A percentile compares a stretch with the other conserved stretches of the same genome.
These are phyloP conservation scores for Drosophila orena DNA, from an alignment of 1,140 invertebrate species.

Conservation along the genomic window DNA sequence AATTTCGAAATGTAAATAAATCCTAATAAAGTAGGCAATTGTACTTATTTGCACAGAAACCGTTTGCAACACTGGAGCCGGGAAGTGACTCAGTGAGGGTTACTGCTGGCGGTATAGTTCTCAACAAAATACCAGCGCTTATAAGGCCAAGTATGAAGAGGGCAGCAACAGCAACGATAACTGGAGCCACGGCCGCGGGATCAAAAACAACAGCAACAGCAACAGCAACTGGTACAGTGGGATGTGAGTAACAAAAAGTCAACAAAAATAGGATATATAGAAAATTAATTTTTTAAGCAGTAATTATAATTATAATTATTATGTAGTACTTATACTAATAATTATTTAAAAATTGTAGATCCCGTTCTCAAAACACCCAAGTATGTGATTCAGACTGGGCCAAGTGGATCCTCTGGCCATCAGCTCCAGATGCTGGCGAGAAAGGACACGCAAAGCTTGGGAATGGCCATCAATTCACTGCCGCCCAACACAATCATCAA, in stretches of 20 bases:
- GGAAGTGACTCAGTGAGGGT: slow-evolving; percentile 5
- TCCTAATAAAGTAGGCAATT: background rate
- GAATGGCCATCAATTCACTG: slow-evolving; percentile 68
- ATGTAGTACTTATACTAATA: background rate
- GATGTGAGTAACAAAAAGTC: slow-evolving; percentile 1
- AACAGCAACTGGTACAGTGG: background rate
- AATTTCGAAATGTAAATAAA: background rate
- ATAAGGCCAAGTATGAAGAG: slow-evolving; percentile 73
- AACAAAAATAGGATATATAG: background rate
- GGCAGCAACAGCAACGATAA: slow-evolving; percentile 1
- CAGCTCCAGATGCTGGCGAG: slow-evolving; percentile 27
- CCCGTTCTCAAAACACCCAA: slow-evolving; percentile 59
- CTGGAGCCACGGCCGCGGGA: background rate
- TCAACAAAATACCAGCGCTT: slow-evolving; percentile 60
- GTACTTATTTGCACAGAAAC: slow-evolving; percentile 14
- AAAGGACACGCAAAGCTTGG: slow-evolving; percentile 35
- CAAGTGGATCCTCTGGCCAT: slow-evolving; percentile 10
- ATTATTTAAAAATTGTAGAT: background rate
- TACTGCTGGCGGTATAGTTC: slow-evolving; percentile 39
- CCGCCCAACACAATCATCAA: slow-evolving; percentile 79
- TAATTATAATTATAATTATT: background rate
- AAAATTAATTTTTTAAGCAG: background rate
- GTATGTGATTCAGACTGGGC: slow-evolving; percentile 45
- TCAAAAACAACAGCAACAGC: background rate
- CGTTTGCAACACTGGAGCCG: slow-evolving; percentile 38